Evolutionary conservation across 2,113 vertebrate genomes (phyloP), one percentile per base, ranked within the genome.

Genomic region (Cricetomys ansorgei): DNA sequence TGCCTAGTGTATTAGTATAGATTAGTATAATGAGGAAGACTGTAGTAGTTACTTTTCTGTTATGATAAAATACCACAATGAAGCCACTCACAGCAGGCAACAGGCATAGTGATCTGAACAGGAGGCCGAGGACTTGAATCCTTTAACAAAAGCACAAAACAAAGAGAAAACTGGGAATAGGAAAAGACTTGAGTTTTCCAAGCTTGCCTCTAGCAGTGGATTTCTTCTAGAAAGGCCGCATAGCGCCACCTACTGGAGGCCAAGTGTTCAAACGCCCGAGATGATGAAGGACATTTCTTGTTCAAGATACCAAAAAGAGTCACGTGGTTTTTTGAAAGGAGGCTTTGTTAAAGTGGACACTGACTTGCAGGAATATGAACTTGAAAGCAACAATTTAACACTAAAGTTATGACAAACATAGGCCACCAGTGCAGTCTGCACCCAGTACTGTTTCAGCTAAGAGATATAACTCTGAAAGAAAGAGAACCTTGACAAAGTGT

Each of bases 361-460:
- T 91, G 43, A 50, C 57, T 92, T 86, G 43, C 31, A 94, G 25
- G 43, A 92, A 87, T 65, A n/a, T 77, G 76, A 95, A 83, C 12
- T 70, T 57, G 31, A 13, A 64, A 91, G 93, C 73, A 91, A 43
- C 59, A 95, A 59, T 67, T 84, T 31, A 72, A 59, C 53, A 88
- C 59, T 50, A 81, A 81, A 85, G 16, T 29, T 62, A 34, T 57
- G 59, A 53, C 53, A 48, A 79, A 57, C 43, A 72, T 9, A 67
- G 85, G 50, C 16, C 57, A 90, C 64, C 29, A 7, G 21, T 9
- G 4, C 25, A 95, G 34, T 48, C 75, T 69, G 10, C 76, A 25
- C 64, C 92, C n/a, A 69, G 65, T 34, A 67, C 85, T 31, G 31
- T 79, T 67, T 87, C 37, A 89, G 45, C 55, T 62, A 31, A 87